A percentile compares a stretch with the other conserved stretches of the same genome.
Conservation (phyloP, 2,888 invertebrate species). For the Microdon myrmicae region DNA sequence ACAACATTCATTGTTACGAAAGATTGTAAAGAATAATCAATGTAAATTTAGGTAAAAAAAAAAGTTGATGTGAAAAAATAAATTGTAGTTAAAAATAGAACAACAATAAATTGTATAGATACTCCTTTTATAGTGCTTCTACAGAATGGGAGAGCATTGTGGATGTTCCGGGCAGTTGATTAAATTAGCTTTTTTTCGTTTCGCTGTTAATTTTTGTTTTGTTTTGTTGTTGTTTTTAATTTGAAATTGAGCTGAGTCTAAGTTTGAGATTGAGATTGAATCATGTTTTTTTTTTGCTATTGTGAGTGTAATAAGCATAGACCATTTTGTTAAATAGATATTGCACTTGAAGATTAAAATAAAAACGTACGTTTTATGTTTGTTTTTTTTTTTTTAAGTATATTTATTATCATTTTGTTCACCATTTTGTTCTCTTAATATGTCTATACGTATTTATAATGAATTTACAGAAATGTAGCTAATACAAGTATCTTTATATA, state of each 20-base stretch:
- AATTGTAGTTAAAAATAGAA: background rate
- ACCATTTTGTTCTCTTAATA: too few relatives aligned
- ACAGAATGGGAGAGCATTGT: constrained; percentile 43
- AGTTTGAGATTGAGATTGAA: background rate
- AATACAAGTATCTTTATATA: constrained; percentile 36
- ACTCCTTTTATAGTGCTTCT: constrained; percentile 30
- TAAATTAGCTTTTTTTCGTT: constrained; percentile 22
- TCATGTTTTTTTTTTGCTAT: constrained; percentile 45
- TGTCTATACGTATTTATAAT: too few relatives aligned
- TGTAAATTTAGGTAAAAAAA: constrained; percentile 1
- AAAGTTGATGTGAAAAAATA: constrained; percentile 10
- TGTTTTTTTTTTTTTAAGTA: constrained; percentile 23
- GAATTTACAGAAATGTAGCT: constrained; percentile 52
- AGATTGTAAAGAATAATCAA: background rate
- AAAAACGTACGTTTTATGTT: constrained; percentile 49
- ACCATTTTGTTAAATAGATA: constrained; percentile 18
- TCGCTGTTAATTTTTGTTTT: constrained; percentile 14
- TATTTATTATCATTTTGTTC: too few relatives aligned
- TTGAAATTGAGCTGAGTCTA: constrained; percentile 30
- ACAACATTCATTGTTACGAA: constrained; percentile 7
- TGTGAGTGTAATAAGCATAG: constrained; percentile 54
- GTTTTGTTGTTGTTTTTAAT: too few relatives aligned
- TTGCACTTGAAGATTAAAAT: constrained; percentile 50
- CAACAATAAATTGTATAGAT: too few relatives aligned
- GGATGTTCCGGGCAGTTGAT: constrained; percentile 40